phyloP scores from a whole-genome alignment of 2,113 vertebrate species.

The Dromiciops gliroides region DNA sequence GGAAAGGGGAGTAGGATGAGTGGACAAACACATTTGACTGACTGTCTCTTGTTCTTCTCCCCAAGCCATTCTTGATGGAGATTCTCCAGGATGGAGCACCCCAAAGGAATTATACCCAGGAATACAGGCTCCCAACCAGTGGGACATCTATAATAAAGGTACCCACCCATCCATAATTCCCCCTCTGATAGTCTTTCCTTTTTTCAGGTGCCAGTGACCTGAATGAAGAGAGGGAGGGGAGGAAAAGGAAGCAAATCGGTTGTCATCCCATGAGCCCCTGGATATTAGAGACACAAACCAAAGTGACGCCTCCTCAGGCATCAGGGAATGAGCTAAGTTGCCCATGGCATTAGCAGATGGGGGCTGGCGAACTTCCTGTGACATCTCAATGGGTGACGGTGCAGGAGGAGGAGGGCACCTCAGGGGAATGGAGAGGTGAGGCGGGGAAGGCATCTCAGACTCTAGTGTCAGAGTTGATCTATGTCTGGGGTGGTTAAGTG shows the following conservation, averaged over 20 bases:
- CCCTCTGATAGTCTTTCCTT: not conserved
- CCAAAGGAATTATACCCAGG: not conserved
- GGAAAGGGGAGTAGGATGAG: not conserved
- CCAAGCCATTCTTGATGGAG: not conserved
- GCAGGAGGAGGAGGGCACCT: slow-evolving; percentile 12
- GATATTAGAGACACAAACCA: not conserved
- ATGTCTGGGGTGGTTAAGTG: slow-evolving; percentile 80
- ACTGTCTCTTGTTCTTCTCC: not conserved
- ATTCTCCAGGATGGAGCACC: not conserved
- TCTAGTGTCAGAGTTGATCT: slow-evolving; percentile 81
- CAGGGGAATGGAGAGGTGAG: slow-evolving; percentile 6
- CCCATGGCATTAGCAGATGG: slow-evolving; percentile 28
- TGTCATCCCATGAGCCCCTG: not conserved
- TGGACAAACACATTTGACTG: not conserved
- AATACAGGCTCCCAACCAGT: not conserved
- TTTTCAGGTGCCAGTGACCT: not conserved
- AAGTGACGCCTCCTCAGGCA: not conserved
- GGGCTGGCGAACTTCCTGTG: slow-evolving; percentile 39
- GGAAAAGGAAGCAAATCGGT: not conserved
- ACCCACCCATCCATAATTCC: not conserved
- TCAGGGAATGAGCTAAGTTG: slow-evolving; percentile 12
- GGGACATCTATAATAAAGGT: not conserved
- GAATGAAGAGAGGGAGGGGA: slow-evolving; percentile 24
- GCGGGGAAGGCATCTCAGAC: slow-evolving; percentile 47
- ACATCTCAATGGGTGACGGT: slow-evolving; percentile 35